Evolutionary conservation across 2,888 invertebrate genomes (phyloP).

Genomic region (Papilio gigon): DNA sequence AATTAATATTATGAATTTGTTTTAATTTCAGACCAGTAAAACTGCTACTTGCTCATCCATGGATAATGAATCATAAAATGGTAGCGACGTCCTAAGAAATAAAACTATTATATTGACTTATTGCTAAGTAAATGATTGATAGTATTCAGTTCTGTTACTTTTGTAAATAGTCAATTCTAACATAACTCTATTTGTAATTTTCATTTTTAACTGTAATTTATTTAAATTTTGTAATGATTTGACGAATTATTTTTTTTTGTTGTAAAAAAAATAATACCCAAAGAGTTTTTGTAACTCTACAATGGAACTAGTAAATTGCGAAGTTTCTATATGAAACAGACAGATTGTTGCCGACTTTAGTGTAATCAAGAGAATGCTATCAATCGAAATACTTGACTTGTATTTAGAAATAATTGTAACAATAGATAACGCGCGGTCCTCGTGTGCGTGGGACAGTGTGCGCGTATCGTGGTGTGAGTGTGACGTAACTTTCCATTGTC

Average conservation of each 20-base stretch:
- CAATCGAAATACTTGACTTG: conserved; percentile 17
- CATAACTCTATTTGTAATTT: background rate
- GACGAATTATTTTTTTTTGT: conserved; percentile 3
- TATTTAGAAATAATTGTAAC: background rate
- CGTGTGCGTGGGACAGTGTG: background rate
- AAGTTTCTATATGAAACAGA: background rate
- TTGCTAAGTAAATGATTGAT: conserved; percentile 54
- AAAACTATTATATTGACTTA: background rate
- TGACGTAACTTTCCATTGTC: background rate
- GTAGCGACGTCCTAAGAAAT: conserved; percentile 47
- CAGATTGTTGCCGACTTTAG: conserved; percentile 12
- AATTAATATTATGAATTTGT: background rate
- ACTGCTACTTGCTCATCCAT: conserved; percentile 64
- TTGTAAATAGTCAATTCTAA: conserved; percentile 46
- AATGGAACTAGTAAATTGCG: background rate
- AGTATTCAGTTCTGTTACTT: conserved; percentile 52
- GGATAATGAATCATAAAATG: conserved; percentile 64
- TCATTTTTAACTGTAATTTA: conserved; percentile 1
- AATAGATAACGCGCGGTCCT: background rate
- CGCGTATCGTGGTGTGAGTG: background rate
- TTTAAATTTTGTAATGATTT: background rate
- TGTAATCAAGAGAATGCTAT: conserved; percentile 1
- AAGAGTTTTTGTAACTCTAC: conserved; percentile 15
- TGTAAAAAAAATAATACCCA: background rate
- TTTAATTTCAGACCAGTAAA: conserved; percentile 72